Percentiles rank a stretch among this genome's conserved stretches.
These are phyloP conservation scores for Tyrophagus putrescentiae DNA, from an alignment of 1,140 invertebrate species.

Conservation along the genomic window DNA sequence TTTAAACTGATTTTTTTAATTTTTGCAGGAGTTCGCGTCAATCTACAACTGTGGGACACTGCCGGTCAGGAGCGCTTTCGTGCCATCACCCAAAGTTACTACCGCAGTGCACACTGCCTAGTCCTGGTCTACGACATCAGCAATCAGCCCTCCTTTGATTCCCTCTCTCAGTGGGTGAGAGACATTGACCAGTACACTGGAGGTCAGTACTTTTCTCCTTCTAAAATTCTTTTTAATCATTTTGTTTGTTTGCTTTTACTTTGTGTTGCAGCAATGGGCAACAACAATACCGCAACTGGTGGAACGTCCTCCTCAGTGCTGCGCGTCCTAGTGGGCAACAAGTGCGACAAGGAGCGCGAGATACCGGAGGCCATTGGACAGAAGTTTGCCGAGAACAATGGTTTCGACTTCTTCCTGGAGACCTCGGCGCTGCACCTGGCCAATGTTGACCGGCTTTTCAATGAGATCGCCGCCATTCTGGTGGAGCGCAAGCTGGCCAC, in stretches of 20 bases:
- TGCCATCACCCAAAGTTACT: conserved; percentile 95
- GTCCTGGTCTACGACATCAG: conserved; percentile 96
- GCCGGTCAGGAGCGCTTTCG: conserved; percentile 91
- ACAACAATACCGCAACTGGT: background rate
- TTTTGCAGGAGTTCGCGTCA: conserved; percentile 29
- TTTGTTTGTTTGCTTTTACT: background rate
- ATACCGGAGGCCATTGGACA: conserved; percentile 86
- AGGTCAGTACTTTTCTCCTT: conserved; percentile 39
- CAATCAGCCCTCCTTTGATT: conserved; percentile 91
- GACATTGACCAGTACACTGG: conserved; percentile 88
- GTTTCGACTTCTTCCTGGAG: conserved; percentile 90
- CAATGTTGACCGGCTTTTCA: conserved; percentile 90
- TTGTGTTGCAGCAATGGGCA: background rate
- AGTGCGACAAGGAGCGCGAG: conserved; percentile 85
- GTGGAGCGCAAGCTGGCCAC: conserved; percentile 12
- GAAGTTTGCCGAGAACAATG: conserved; percentile 82
- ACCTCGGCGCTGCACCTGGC: conserved; percentile 95
- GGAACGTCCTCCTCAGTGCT: conserved; percentile 10
- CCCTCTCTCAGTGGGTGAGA: conserved; percentile 78
- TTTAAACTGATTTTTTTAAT: background rate
- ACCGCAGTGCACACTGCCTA: conserved; percentile 87
- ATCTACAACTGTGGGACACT: conserved; percentile 97
- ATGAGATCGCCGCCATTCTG: conserved; percentile 59
- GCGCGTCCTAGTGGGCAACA: conserved; percentile 49
- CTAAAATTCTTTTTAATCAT: background rate